Evolutionary conservation across 2,888 invertebrate species (phyloP).

Genomic region (Orchesellides sinensis): DNA sequence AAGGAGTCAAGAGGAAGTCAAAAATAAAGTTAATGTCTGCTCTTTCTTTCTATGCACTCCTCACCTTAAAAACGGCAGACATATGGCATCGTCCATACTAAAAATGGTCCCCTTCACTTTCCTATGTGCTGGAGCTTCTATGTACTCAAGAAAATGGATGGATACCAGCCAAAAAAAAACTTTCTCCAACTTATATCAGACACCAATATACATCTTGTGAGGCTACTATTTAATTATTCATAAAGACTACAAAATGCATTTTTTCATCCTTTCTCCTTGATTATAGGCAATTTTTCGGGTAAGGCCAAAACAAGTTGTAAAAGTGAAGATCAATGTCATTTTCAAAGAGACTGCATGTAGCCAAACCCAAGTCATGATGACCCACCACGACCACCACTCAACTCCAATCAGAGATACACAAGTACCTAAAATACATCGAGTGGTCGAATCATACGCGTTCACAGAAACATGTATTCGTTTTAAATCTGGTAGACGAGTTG

Average conservation of each 20-base stretch:
- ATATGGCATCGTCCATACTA: neutral
- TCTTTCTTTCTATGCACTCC: neutral
- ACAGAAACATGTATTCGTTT: slow-evolving; percentile 2
- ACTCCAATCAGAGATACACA: too few species aligned
- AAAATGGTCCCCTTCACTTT: neutral
- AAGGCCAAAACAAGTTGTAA: neutral
- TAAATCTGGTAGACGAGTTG: neutral
- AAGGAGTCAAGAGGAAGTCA: slow-evolving; percentile 12
- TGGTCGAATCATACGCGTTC: neutral
- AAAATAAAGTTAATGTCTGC: neutral
- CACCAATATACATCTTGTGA: neutral
- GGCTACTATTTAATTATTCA: slow-evolving; percentile 28
- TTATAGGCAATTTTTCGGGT: neutral
- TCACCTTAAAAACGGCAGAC: neutral
- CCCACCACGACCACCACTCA: neutral
- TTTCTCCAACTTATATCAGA: slow-evolving; percentile 11
- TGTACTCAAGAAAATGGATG: slow-evolving; percentile 13
- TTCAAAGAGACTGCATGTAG: slow-evolving; percentile 1
- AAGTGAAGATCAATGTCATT: slow-evolving; percentile 38
- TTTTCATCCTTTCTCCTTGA: neutral
- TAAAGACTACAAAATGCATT: neutral
- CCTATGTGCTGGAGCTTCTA: neutral
- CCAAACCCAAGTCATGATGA: neutral
- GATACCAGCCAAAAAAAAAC: slow-evolving; percentile 33
- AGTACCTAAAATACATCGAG: too few species aligned